Conservation (phyloP, 2,888 invertebrate genomes). For the Andrena haemorrhoa region DNA sequence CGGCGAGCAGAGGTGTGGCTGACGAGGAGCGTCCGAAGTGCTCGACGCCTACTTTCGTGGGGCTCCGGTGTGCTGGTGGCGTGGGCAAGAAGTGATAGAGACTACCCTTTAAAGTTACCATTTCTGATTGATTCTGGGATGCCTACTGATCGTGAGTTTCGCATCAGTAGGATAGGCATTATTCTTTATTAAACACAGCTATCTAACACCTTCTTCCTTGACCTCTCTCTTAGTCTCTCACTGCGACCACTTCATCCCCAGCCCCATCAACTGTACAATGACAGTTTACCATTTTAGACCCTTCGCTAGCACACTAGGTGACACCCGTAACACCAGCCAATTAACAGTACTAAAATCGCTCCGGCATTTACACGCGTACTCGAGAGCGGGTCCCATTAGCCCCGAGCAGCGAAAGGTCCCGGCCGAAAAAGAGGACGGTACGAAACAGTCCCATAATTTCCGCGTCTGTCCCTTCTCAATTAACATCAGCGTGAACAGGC, state of each 20-base stretch:
- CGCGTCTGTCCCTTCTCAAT: slow-evolving; percentile 25
- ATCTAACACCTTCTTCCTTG: too few relatives aligned
- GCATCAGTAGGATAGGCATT: too few relatives aligned
- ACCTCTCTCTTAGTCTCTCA: too few relatives aligned
- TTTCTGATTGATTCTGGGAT: background rate
- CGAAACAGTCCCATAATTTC: background rate
- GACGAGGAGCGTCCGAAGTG: background rate
- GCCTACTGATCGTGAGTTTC: too few relatives aligned
- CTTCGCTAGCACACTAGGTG: too few relatives aligned
- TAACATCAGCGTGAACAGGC: slow-evolving; percentile 31
- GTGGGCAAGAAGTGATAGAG: background rate
- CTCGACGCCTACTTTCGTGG: background rate
- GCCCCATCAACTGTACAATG: too few relatives aligned
- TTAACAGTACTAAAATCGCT: background rate
- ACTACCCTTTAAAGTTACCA: background rate
- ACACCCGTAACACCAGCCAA: too few relatives aligned
- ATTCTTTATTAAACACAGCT: too few relatives aligned
- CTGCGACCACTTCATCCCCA: too few relatives aligned
- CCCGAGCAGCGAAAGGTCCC: background rate
- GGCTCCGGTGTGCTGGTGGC: background rate
- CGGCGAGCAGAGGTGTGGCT: background rate
- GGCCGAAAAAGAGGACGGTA: background rate
- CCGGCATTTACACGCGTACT: background rate
- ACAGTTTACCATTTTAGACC: too few relatives aligned
- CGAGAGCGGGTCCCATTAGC: background rate